Base-by-base conservation (phyloP, 2,888 invertebrate species). In the Corythucha ciliata region DNA sequence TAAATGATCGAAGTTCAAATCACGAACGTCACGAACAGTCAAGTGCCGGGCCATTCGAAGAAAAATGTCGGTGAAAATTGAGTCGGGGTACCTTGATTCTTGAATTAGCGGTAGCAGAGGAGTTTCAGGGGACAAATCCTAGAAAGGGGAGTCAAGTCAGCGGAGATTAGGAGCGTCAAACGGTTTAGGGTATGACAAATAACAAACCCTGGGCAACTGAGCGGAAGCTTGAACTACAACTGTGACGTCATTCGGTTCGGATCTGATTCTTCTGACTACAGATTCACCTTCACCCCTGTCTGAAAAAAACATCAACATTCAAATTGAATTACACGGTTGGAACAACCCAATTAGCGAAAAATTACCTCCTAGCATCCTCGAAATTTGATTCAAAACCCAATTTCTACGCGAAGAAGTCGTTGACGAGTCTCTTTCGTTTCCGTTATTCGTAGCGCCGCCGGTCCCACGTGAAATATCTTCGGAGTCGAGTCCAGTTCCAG, bases 221-320 rank as follows among this genome's bases (percentile, higher is more conserved):
- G 49, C 40, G 8, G 49, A 41, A 14, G 40, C 32, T 32, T 49
- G 49, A 16, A 49, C 24, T 8, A 49, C 49, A 40, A 49, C 40
- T 18, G 49, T 49, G 32, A 49, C 49, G 18, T 49, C 49, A 10
- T n/a, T n/a, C n/a, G n/a, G n/a, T n/a, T n/a, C n/a, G n/a, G n/a
- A n/a, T n/a, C n/a, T n/a, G n/a, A n/a, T n/a, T n/a, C n/a, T n/a
- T n/a, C n/a, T n/a, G n/a, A n/a, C n/a, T n/a, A n/a, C n/a, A n/a
- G n/a, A n/a, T n/a, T n/a, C n/a, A n/a, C n/a, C n/a, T n/a, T n/a
- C n/a, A n/a, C n/a, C n/a, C n/a, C n/a, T n/a, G n/a, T n/a, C n/a
- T n/a, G n/a, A n/a, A n/a, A n/a, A n/a, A n/a, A n/a, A n/a, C n/a
- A n/a, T n/a, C n/a, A n/a, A n/a, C n/a, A n/a, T n/a, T n/a, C n/a